Percentiles rank a stretch among this genome's conserved stretches.
phyloP scores from a whole-genome alignment of 2,888 invertebrate species.

The Sclerodermus sp. region DNA sequence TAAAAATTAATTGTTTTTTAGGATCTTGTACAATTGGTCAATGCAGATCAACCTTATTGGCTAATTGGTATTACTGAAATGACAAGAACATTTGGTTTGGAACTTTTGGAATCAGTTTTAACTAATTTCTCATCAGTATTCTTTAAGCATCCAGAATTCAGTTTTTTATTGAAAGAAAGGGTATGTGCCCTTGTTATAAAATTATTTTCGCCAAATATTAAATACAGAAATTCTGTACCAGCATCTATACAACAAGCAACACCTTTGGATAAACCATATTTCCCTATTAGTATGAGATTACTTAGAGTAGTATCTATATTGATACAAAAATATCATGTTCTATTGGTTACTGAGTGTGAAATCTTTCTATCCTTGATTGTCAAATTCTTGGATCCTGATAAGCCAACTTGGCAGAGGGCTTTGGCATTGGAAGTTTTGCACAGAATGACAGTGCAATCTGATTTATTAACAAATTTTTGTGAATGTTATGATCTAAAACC shows the following conservation, averaged over 20 bases:
- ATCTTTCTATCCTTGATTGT: slow-evolving; percentile 96
- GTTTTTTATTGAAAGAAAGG: slow-evolving; percentile 90
- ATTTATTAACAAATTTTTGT: slow-evolving; percentile 87
- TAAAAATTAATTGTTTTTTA: slow-evolving; percentile 52
- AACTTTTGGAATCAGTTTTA: slow-evolving; percentile 90
- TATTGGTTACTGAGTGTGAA: slow-evolving; percentile 95
- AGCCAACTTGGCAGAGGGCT: slow-evolving; percentile 95
- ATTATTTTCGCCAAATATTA: slow-evolving; percentile 97
- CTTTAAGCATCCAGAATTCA: slow-evolving; percentile 91
- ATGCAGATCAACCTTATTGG: slow-evolving; percentile 96
- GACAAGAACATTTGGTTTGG: slow-evolving; percentile 95
- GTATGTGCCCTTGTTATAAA: slow-evolving; percentile 98
- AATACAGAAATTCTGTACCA: slow-evolving; percentile 72
- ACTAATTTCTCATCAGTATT: slow-evolving; percentile 84
- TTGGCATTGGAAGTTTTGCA: slow-evolving; percentile 94
- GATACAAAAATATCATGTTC: slow-evolving; percentile 88
- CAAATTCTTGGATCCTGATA: slow-evolving; percentile 96
- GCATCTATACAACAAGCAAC: slow-evolving; percentile 67
- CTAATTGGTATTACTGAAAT: slow-evolving; percentile 94
- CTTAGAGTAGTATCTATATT: slow-evolving; percentile 90
- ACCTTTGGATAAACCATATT: slow-evolving; percentile 87
- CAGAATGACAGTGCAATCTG: slow-evolving; percentile 88
- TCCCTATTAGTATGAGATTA: slow-evolving; percentile 94
- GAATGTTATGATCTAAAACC: slow-evolving; percentile 94
- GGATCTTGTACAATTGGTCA: slow-evolving; percentile 95